These are phyloP conservation scores for Sprattus sprattus DNA, from an alignment of 2,113 vertebrate species.

Conservation along the genomic window DNA sequence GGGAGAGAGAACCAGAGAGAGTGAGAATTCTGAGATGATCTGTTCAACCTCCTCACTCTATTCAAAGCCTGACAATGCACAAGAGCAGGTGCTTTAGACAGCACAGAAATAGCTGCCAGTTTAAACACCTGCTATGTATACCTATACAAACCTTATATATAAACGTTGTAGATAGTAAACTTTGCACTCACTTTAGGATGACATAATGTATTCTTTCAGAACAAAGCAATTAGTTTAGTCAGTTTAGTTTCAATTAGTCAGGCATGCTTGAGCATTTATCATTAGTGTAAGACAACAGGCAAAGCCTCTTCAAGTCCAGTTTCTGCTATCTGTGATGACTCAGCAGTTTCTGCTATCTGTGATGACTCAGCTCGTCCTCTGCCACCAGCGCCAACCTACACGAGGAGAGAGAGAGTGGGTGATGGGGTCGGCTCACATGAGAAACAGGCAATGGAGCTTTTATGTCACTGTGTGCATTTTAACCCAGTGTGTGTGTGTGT, in stretches of 20 bases:
- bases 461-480: background rate
- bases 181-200: too few relatives aligned
- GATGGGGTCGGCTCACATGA: background rate
- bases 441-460: background rate
- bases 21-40: background rate
- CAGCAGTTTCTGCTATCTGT: background rate
- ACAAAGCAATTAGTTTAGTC: too few relatives aligned
- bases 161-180: too few relatives aligned
- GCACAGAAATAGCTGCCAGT: background rate
- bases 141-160: too few relatives aligned
- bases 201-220: too few relatives aligned
- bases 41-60: background rate
- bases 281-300: background rate
- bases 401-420: background rate
- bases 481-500: background rate
- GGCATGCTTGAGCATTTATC: background rate
- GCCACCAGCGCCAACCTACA: background rate
- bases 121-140: too few relatives aligned
- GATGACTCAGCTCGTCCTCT: background rate
- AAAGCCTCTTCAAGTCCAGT: background rate
- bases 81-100: background rate
- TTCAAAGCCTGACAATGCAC: background rate
- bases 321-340: background rate
- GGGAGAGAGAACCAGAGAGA: background rate
- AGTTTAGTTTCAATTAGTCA: background rate